phyloP scores from a whole-genome alignment of 2,113 vertebrate species.

The Gasterosteus aculeatus region DNA sequence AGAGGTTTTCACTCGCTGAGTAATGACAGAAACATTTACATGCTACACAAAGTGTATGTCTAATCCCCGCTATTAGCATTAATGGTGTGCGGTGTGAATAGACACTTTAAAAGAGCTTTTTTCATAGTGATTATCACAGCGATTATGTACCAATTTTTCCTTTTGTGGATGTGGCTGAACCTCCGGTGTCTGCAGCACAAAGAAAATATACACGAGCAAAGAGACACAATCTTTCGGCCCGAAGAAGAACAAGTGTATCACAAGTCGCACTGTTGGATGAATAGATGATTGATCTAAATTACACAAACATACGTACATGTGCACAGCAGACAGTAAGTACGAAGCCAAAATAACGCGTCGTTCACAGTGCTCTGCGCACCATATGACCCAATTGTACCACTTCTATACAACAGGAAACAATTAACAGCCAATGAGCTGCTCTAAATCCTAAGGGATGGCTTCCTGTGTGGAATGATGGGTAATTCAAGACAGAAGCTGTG shows the following conservation, averaged over 20 bases:
- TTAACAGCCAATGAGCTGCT: constrained; percentile 77
- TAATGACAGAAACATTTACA: constrained; percentile 75
- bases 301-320: constrained; percentile 32
- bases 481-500: constrained; percentile 76
- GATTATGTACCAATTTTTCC: constrained; percentile 69
- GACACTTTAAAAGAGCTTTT: constrained; percentile 50
- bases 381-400: constrained; percentile 69
- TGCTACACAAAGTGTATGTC: constrained; percentile 74
- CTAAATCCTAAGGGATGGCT: constrained; percentile 77
- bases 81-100: constrained; percentile 53
- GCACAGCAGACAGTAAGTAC: constrained; percentile 30
- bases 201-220: constrained; percentile 42
- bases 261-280: constrained; percentile 6
- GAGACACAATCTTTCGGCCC: constrained; percentile 9
- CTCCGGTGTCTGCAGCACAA: constrained; percentile 51
- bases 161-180: constrained; percentile 49
- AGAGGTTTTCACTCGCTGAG: constrained; percentile 62
- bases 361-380: constrained; percentile 53
- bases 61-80: constrained; percentile 73
- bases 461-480: constrained; percentile 79
- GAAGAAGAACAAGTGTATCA: constrained; percentile 5
- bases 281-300: constrained; percentile 25
- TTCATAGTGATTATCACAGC: constrained; percentile 65
- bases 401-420: constrained; percentile 78
- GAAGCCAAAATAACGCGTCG: constrained; percentile 33